Evolutionary conservation across 2,113 vertebrate genomes (phyloP).

Genomic region (Mystacornis crossleyi): DNA sequence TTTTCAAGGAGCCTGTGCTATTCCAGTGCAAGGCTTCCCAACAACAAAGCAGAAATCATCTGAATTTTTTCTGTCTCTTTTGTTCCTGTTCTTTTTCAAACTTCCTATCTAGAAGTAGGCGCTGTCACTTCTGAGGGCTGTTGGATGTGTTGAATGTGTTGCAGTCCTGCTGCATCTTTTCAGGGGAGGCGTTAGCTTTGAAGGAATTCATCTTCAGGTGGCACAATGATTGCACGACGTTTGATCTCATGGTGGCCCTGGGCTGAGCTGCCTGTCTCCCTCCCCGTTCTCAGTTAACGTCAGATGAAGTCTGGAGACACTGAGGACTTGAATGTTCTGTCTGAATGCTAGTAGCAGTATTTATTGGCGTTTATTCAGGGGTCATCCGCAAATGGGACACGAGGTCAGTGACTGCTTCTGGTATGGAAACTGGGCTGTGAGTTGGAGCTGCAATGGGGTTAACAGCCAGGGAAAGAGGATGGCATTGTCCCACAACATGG

Average conservation of each 20-base stretch:
- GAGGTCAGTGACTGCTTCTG: rapidly evolving
- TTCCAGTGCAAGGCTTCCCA: not conserved
- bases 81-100: not conserved
- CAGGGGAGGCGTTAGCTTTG: not conserved
- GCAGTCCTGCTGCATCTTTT: not conserved
- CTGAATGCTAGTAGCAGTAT: not conserved
- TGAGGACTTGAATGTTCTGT: not conserved
- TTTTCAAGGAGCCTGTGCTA: not conserved
- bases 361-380: not conserved
- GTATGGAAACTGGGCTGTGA: not conserved
- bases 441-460: not conserved
- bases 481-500: rapidly evolving
- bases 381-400: not conserved
- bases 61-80: not conserved
- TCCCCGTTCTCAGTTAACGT: rapidly evolving
- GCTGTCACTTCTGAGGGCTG: not conserved
- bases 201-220: not conserved
- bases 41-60: not conserved
- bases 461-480: not conserved
- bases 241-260: not conserved
- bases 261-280: not conserved
- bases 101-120: rapidly evolving
- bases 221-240: not conserved
- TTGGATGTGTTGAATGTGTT: not conserved
- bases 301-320: not conserved